Base-by-base conservation (phyloP, 2,888 invertebrate species). In the Drosophila melanosoma region DNA sequence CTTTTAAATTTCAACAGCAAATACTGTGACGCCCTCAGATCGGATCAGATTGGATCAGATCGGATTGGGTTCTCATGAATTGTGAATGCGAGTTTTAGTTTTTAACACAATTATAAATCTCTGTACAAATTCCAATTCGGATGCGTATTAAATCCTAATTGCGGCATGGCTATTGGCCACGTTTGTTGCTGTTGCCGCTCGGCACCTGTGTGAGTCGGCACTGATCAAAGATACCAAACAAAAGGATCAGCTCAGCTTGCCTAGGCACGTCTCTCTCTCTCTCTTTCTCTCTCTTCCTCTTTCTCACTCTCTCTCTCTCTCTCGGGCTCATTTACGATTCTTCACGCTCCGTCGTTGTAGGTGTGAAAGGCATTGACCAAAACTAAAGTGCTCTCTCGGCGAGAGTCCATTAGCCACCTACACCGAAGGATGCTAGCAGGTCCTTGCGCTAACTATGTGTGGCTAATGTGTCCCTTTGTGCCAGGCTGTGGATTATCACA, bases 31-130 rank as follows among this genome's bases (percentile, higher is more conserved):
- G 81, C 84, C 84, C 79, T 68, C 81, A 51, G 36, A 61, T 29
- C 35, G 32, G 35, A 42, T 65, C 54, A 57, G 61, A 60, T 68
- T 52, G 40, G 59, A 69, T 56, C 36, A 49, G 53, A 66, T 76
- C 59, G 61, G 12, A 59, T 69, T 59, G 57, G 17, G 42, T 67
- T 11, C 88, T 74, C 82, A 80, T 78, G 88, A 83, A 85, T 76
- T 74, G 65, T 69, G 70, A 83, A 68, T 69, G 80, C 77, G 56
- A 81, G 59, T 74, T 77, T 84, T 29, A n/a, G 56, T 74, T 77
- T 82, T 86, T 88, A 90, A 89, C 88, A 89, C 80, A 83, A 84
- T 90, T 84, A 87, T 83, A 90, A 91, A 91, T 88, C 77, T 82
- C 23, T 48, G 33, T 59, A 20, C 8, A 23, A 23, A 65, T 40